Percentiles rank a stretch among this genome's conserved stretches.
phyloP scores from a whole-genome alignment of 2,113 vertebrate genomes.

The Centropristis striata region DNA sequence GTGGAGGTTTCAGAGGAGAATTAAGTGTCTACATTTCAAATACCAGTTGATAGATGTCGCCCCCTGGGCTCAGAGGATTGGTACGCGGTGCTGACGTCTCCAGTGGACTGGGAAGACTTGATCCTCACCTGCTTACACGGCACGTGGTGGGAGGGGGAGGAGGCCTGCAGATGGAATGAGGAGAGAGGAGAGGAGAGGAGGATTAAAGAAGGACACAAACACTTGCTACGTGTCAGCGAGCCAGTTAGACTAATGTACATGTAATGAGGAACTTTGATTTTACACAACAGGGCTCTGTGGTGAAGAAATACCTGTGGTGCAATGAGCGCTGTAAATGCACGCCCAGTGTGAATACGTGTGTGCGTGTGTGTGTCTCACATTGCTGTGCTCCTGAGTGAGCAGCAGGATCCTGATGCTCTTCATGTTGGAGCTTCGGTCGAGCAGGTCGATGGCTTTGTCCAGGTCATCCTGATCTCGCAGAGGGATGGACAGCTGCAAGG shows the following conservation, averaged over 20 bases:
- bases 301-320: conserved; percentile 53
- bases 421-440: conserved; percentile 95
- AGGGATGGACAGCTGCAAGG: conserved; percentile 92
- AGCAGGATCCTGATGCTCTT: conserved; percentile 96
- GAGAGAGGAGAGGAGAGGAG: not conserved
- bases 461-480: conserved; percentile 94
- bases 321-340: conserved; percentile 10
- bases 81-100: conserved; percentile 91
- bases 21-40: not conserved
- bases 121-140: conserved; percentile 94
- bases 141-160: conserved; percentile 88
- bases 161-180: conserved; percentile 64
- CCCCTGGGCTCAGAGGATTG: conserved; percentile 92
- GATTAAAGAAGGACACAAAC: conserved; percentile 16
- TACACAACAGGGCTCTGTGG: conserved; percentile 21
- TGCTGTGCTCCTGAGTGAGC: conserved; percentile 90
- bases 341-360: conserved; percentile 1
- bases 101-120: conserved; percentile 94
- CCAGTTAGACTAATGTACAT: not conserved
- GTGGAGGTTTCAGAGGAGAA: not conserved
- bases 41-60: conserved; percentile 92
- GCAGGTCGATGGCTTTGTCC: conserved; percentile 94
- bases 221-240: not conserved
- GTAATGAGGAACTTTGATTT: conserved; percentile 55
- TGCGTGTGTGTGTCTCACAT: conserved; percentile 84